Conservation (phyloP, 2,113 vertebrate genomes). For the Clarias magur region DNA sequence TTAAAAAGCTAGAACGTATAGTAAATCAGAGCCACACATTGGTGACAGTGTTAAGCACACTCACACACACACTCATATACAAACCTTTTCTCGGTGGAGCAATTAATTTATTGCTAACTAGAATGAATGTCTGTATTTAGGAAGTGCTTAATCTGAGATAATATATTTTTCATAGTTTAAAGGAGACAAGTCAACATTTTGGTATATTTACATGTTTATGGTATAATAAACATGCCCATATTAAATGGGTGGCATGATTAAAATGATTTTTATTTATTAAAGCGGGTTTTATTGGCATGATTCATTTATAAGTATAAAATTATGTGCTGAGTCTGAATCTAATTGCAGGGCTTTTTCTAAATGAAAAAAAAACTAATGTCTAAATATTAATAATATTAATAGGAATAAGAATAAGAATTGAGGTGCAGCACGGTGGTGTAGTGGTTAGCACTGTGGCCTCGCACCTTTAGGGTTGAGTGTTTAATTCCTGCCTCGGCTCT, state of each 20-base stretch:
- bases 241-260: not conserved
- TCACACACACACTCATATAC: not conserved
- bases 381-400: no score
- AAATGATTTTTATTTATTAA: not conserved
- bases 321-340: not conserved
- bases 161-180: not conserved
- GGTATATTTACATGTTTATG: not conserved
- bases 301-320: not conserved
- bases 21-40: not conserved
- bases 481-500: no score
- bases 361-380: no score
- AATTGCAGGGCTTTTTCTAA: not conserved
- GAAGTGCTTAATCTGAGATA: not conserved
- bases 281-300: not conserved
- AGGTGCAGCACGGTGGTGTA: no score
- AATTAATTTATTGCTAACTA: not conserved
- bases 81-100: not conserved
- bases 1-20: not conserved
- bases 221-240: no score
- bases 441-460: no score
- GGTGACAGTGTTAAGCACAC: not conserved
- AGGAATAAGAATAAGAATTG: no score
- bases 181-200: not conserved
- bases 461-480: no score
- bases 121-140: not conserved